Base-by-base conservation (phyloP, 2,113 vertebrate species). In the Limnothrissa miodon region DNA sequence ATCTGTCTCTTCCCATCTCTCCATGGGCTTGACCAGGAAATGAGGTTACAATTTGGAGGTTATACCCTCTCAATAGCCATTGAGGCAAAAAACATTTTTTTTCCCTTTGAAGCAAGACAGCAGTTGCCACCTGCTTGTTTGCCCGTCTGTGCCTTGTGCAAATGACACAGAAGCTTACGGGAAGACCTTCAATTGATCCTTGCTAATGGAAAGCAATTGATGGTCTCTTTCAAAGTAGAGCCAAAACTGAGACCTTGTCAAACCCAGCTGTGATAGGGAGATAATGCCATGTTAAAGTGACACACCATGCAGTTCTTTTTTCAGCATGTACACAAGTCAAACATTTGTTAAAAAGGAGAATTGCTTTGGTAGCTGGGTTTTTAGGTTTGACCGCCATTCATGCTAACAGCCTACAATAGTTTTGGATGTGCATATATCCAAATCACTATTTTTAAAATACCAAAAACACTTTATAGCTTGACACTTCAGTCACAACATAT, bases 1-100 rank as follows among this genome's bases (percentile, higher is more conserved):
- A 79, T 84, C 44, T 79, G 56, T 85, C 56, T 83, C 53, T 86
- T 56, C 82, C 79, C 48, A 4, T 87, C 79, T 56, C 44, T 45
- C 36, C 25, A 39, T 81, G 80, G 53, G 19, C 51, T 19, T 56
- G 51, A 56, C 51, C 51, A 56, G 21, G 45, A 66, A 59, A 33
- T 1, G 39, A 78, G 62, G 79, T 39, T 80, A 42, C 45, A 85
- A 45, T 70, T 39, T 80, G 13, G 29, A 83, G 79, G 81, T 83
- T 85, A 85, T 70, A 81, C 81, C 74, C 56, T 78, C 46, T 81
- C 48, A n/a, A 33, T 42, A 62, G 17, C 78, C 48, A 46, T 79
- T 36, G 7, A 79, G 79, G 29, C 78, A 74, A 45, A 79, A 19
- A n/a, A 19, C 5, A 19, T 56, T 2, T 19, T 23, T 4, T 23